Evolutionary conservation across 2,113 vertebrate species (phyloP), one percentile per base, ranked within the genome.

Genomic region (Actenoides hombroni): DNA sequence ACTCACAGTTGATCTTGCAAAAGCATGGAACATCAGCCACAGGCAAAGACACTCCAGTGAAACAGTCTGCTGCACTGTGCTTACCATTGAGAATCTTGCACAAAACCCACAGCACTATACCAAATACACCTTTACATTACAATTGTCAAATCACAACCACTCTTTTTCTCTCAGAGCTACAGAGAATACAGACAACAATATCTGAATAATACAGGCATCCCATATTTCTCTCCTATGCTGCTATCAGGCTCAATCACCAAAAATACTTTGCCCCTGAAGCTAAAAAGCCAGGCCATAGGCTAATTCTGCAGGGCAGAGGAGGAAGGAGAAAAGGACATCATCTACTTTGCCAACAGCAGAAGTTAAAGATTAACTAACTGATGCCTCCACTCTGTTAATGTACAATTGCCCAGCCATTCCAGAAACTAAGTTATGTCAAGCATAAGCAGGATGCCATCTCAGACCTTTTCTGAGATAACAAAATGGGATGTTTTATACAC

Each of bases 311-410:
- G 86, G 33, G 74, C 75, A 90, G 87, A 88, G 81, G 83, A 88
- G 68, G 88, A 89, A 92, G 82, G 79, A 95, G 88, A 78, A 90
- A 94, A 95, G 93, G 95, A 93, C 93, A 93, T 64, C 49, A 85
- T 12, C 49, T 86, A 86, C 97, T 97, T 75, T 78, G 95, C 94
- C 97, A 97, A 97, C 96, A 97, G 89, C 73, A 87, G 15, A 93
- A 96, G 97, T 98, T 98, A 98, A 25, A 97, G 70, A 98, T 98
- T 98, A 98, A 98, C 97, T 95, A 79, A 39, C 82, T 89, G 93
- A 96, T 97, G 95, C 94, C 90, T 95, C 92, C 91, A 83, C 83
- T 51, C 97, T 92, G 97, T 98, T 98, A 98, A 98, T 97, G 95
- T 97, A 97, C 95, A 98, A 96, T 97, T 97, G 49, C 56, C 68